A percentile compares a stretch with the other conserved stretches of the same genome.
phyloP scores from a whole-genome alignment of 1,140 invertebrate genomes.

The Antheraea pernyi region DNA sequence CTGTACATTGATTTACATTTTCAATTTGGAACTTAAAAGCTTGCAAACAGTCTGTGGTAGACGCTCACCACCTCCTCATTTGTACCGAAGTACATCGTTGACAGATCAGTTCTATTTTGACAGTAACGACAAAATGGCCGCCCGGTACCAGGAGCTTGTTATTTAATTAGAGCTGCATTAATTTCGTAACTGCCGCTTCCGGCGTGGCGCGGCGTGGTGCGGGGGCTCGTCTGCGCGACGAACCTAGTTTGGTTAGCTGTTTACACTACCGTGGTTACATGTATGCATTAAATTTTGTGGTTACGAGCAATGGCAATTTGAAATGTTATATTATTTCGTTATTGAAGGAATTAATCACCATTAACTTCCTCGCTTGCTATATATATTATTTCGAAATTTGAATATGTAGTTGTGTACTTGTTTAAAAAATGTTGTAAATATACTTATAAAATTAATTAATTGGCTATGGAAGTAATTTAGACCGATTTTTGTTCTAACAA shows the following conservation, averaged over 20 bases:
- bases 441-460: no score
- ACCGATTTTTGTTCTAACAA: constrained; percentile 67
- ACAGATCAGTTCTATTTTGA: constrained; percentile 55
- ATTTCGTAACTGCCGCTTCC: constrained; percentile 69
- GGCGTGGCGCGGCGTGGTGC: constrained; percentile 39
- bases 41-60: not conserved
- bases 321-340: constrained; percentile 3
- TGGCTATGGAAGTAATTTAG: constrained; percentile 22
- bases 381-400: not conserved
- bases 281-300: constrained; percentile 4
- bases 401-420: not conserved
- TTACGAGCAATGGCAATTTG: constrained; percentile 1
- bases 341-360: not conserved
- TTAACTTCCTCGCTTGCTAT: not conserved
- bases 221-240: constrained; percentile 49
- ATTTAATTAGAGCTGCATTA: constrained; percentile 71
- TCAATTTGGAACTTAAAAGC: not conserved
- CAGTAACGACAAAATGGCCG: constrained; percentile 45
- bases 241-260: constrained; percentile 13
- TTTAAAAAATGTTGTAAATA: no score
- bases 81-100: constrained; percentile 23
- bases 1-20: not conserved
- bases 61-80: constrained; percentile 9
- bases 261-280: constrained; percentile 9
- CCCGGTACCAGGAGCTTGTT: constrained; percentile 48